A percentile compares a stretch with the other conserved stretches of the same genome.
Evolutionary conservation across 1,140 invertebrate genomes (phyloP).

Genomic region (Drosophila sulfurigaster): DNA sequence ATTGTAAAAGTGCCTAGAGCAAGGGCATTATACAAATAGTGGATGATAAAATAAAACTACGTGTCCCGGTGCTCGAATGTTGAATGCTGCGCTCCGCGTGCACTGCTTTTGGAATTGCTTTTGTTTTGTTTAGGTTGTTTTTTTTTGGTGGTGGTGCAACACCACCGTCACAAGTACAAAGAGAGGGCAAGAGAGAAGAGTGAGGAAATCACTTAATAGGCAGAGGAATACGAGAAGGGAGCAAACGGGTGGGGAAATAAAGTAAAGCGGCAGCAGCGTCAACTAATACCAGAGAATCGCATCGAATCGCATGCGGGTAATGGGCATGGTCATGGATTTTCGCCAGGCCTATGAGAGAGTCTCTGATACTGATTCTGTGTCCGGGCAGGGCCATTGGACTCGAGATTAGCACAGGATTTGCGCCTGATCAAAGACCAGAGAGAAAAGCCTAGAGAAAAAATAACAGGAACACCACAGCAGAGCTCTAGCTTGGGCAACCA

Average conservation of each 20-base stretch:
- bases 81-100: constrained; percentile 47
- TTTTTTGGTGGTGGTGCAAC: constrained; percentile 49
- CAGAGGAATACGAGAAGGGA: not conserved
- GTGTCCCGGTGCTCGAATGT: constrained; percentile 44
- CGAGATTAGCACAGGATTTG: constrained; percentile 76
- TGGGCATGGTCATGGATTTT: constrained; percentile 6
- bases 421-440: constrained; percentile 52
- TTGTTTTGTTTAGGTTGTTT: constrained; percentile 41
- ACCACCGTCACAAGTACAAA: not conserved
- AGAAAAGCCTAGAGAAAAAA: constrained; percentile 53
- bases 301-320: constrained; percentile 58
- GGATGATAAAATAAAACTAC: constrained; percentile 60
- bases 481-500: constrained; percentile 29
- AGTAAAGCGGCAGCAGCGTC: constrained; percentile 13
- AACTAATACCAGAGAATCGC: constrained; percentile 47
- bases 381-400: constrained; percentile 47
- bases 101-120: constrained; percentile 50
- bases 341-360: not conserved
- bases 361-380: not conserved
- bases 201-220: not conserved
- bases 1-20: not conserved
- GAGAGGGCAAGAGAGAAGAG: not conserved
- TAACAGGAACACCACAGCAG: constrained; percentile 47
- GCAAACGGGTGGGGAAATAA: not conserved
- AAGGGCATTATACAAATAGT: constrained; percentile 55